These are phyloP conservation scores for Dromaius novaehollandiae DNA, from an alignment of 2,113 vertebrate species.

Conservation along the genomic window DNA sequence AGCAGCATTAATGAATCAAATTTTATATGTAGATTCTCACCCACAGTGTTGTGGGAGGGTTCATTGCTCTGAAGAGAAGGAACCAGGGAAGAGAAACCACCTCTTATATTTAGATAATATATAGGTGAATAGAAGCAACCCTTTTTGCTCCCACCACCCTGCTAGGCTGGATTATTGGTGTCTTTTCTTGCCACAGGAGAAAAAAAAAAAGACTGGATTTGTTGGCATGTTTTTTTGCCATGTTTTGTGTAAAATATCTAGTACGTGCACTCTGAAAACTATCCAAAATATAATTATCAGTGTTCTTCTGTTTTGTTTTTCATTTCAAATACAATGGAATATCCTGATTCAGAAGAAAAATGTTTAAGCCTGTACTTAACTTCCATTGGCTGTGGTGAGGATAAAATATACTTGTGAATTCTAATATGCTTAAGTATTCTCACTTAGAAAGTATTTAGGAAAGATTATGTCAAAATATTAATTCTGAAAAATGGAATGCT, in stretches of 20 bases:
- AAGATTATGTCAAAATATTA: not conserved
- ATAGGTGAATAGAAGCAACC: not conserved
- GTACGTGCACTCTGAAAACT: not conserved
- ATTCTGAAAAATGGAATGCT: not conserved
- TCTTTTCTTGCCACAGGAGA: not conserved
- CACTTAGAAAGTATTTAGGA: not conserved
- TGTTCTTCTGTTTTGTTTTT: not conserved
- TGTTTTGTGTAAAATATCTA: not conserved
- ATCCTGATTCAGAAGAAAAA: not conserved
- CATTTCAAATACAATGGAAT: not conserved
- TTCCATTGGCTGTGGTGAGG: not conserved
- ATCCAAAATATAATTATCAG: not conserved
- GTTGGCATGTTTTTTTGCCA: not conserved
- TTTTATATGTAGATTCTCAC: not conserved
- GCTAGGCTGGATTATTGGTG: not conserved
- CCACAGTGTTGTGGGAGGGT: not conserved
- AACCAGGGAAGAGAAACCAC: not conserved
- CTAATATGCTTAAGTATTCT: not conserved
- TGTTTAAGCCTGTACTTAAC: not conserved
- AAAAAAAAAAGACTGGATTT: not conserved
- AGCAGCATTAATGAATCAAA: not conserved
- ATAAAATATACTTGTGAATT: constrained; percentile 3
- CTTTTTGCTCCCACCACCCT: not conserved
- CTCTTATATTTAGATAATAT: not conserved
- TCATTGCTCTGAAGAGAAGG: not conserved